These are phyloP conservation scores for Tychaedon coryphoeus DNA, from an alignment of 2,113 vertebrate genomes.

Conservation along the genomic window DNA sequence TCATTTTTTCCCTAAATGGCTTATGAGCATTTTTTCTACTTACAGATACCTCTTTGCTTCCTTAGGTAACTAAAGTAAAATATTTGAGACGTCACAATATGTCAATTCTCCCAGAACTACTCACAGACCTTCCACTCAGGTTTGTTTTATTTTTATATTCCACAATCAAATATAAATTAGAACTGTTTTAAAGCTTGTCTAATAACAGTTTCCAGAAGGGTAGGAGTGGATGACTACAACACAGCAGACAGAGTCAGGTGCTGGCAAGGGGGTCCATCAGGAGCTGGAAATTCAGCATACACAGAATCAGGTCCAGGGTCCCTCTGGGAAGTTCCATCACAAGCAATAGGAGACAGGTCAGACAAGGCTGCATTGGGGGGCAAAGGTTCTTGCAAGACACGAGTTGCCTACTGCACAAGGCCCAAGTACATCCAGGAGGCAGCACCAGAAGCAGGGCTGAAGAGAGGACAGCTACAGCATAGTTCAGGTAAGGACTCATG, in stretches of 20 bases:
- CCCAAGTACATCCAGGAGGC: neutral
- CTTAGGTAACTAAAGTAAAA: neutral
- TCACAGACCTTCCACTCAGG: neutral
- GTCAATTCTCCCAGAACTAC: neutral
- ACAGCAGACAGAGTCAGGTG: neutral
- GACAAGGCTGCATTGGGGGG: neutral
- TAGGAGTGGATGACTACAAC: neutral
- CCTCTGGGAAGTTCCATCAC: neutral
- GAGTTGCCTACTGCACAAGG: neutral
- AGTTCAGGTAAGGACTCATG: neutral
- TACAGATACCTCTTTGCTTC: neutral
- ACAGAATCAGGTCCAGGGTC: neutral
- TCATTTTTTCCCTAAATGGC: neutral
- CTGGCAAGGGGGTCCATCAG: neutral
- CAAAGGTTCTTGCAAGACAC: neutral
- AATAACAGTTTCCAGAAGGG: neutral
- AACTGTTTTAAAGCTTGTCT: neutral
- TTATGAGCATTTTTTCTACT: neutral
- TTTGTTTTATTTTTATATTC: neutral
- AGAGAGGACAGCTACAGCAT: neutral
- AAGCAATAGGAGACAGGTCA: neutral
- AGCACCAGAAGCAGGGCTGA: neutral
- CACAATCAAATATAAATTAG: neutral
- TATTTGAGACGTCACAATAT: neutral
- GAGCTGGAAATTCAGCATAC: neutral